phyloP scores from a whole-genome alignment of 2,888 invertebrate genomes.

The Linyphia triangularis region DNA sequence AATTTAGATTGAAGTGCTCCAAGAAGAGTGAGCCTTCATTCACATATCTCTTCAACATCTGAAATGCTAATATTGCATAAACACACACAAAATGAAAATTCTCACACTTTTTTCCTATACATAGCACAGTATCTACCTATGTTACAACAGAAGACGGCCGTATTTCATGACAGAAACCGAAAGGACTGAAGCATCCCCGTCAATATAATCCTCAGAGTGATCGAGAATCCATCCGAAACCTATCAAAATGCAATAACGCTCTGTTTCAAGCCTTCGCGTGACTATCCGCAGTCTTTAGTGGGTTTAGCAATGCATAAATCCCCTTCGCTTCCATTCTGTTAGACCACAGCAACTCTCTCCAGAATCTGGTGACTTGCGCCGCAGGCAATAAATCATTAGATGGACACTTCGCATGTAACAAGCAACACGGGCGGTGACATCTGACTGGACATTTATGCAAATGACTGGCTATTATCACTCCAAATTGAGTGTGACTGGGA shows the following conservation, averaged over 20 bases:
- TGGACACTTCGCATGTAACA: slow-evolving; percentile 45
- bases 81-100: no score
- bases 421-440: slow-evolving; percentile 40
- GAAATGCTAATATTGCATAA: no score
- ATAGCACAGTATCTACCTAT: not conserved
- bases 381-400: slow-evolving; percentile 59
- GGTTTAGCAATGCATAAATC: slow-evolving; percentile 72
- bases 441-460: slow-evolving; percentile 66
- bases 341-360: not conserved
- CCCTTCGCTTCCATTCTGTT: slow-evolving; percentile 25
- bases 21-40: no score
- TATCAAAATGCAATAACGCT: slow-evolving; percentile 42
- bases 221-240: slow-evolving; percentile 15
- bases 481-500: slow-evolving; percentile 65
- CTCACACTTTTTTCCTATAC: no score
- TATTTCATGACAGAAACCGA: not conserved
- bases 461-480: slow-evolving; percentile 37
- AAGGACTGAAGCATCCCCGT: not conserved
- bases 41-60: no score
- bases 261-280: slow-evolving; percentile 29
- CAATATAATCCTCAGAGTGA: not conserved
- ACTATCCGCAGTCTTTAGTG: slow-evolving; percentile 53
- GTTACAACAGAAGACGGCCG: not conserved
- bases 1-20: no score
- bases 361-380: slow-evolving; percentile 27